Evolutionary conservation across 1,140 invertebrate species (phyloP), one percentile per base, ranked within the genome.

Genomic region (Homalodisca vitripennis): DNA sequence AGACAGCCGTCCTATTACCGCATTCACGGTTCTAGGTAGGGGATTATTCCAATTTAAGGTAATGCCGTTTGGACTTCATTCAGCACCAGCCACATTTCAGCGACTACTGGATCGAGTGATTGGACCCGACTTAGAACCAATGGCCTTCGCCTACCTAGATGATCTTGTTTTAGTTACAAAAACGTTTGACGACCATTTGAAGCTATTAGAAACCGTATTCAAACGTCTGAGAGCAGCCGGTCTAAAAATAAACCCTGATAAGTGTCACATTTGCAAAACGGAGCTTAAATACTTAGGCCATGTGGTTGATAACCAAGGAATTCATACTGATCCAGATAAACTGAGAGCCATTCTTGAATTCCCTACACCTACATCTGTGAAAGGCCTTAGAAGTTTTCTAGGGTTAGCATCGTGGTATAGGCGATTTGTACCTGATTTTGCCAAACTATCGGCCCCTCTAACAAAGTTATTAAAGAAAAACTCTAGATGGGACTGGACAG

Each of bases 21-120:
- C 70, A 0, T 74, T 76, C 41, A 60, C 69, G n/a, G 67, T 73
- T 30, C 73, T 74, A 10, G 66, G 75, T 0, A 29, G 67, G 22
- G 77, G 76, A 1, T 69, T 74, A n/a, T 80, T 67, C 63, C 68
- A 79, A 47, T 81, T 76, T 66, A 55, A 65, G 12, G 66, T 72
- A 1, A 75, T 80, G 72, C 78, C 80, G 1, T 79, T 79, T 67
- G 79, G 80, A 0, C 68, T 82, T 0, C 69, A 70, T 29, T 79
- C 78, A 70, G 72, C 72, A 1, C 73, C 79, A 41, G 70, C 74
- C 0, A 74, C 75, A 10, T 73, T 71, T 30, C 75, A 80, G 68
- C 20, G 75, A 63, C 14, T 74, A 2, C 76, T 78, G 71, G 73
- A 80, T 63, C 1, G 26, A 13, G n/a, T 51, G 60, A 71, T 69